Evolutionary conservation across 2,113 vertebrate genomes (phyloP).

Genomic region (Chionodraco myersi): DNA sequence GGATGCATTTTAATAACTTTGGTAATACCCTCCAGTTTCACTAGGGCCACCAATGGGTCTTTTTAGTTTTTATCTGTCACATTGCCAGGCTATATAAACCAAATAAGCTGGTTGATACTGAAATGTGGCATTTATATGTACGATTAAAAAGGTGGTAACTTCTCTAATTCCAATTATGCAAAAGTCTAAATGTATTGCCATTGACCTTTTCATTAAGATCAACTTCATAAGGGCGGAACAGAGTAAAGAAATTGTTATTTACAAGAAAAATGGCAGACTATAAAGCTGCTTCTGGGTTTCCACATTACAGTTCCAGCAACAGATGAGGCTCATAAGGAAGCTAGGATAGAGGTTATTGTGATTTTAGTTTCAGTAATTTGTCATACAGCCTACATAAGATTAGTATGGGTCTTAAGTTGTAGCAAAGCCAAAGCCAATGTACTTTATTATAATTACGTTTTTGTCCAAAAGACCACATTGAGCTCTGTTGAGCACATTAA

Average conservation of each 20-base stretch:
- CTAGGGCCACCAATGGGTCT: too few species aligned
- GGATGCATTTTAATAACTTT: too few species aligned
- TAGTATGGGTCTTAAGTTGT: not conserved
- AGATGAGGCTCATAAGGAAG: conserved; percentile 19
- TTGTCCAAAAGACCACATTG: not conserved
- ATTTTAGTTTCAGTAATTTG: conserved; percentile 9
- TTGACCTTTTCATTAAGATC: not conserved
- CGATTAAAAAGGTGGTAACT: too few species aligned
- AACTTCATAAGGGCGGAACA: not conserved
- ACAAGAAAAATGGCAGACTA: not conserved
- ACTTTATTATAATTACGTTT: conserved; percentile 4
- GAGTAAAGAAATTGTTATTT: not conserved
- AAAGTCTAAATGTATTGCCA: not conserved
- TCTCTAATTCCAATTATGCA: not conserved
- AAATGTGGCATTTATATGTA: too few species aligned
- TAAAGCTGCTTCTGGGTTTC: not conserved
- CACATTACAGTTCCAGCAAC: conserved; percentile 6
- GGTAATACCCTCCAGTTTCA: too few species aligned
- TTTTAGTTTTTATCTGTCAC: too few species aligned
- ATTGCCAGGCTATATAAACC: too few species aligned
- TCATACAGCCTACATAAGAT: not conserved
- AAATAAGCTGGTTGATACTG: too few species aligned
- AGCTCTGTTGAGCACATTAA: conserved; percentile 19
- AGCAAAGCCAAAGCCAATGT: not conserved
- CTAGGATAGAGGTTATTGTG: not conserved